Base-by-base conservation (phyloP, 2,113 vertebrate species). In the Catharus minimus region DNA sequence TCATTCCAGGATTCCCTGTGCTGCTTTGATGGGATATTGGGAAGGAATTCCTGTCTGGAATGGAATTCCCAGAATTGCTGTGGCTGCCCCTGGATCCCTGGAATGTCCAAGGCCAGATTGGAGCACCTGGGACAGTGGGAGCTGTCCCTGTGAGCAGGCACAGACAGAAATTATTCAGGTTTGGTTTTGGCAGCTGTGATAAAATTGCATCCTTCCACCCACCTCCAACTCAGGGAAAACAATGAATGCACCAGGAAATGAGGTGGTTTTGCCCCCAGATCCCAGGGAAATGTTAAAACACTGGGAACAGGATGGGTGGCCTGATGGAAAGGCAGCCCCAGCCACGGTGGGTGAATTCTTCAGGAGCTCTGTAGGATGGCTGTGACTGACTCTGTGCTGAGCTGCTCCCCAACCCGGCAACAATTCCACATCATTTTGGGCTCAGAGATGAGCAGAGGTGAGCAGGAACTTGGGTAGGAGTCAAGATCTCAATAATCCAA, bases 201-300 rank as follows among this genome's bases (percentile, higher is more conserved):
- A 4, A 44, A 24, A 10, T 32, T 11, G 0, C 0, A 7, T 44
- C 52, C 23, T 20, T 33, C 52, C 12, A 1, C 19, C 67, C 69
- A 13, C 23, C 60, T 38, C 61, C 7, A 1, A 26, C 46, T 15
- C 67, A 30, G 50, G 52, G 47, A 21, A 39, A 65, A 23, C 23
- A 26, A 30, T 1, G 7, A 61, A 46, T 4, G 7, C 30, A 18
- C 12, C 3, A 12, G 27, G 17, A 87, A 75, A 52, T 1, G 3
- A n/a, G 46, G 38, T 12, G 3, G 7, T 13, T 36, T 46, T 41
- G 64, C 16, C 27, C 52, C 33, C 15, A 22, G 21, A 61, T 66
- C 36, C 13, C 5, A 6, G 72, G 72, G 47, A 58, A 55, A n/a
- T 32, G 13, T 33, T 76, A 33, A 67, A 15, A 19, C 3, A 18